Conservation (phyloP, 1,140 invertebrate species). For the Meloidogyne hapla region DNA sequence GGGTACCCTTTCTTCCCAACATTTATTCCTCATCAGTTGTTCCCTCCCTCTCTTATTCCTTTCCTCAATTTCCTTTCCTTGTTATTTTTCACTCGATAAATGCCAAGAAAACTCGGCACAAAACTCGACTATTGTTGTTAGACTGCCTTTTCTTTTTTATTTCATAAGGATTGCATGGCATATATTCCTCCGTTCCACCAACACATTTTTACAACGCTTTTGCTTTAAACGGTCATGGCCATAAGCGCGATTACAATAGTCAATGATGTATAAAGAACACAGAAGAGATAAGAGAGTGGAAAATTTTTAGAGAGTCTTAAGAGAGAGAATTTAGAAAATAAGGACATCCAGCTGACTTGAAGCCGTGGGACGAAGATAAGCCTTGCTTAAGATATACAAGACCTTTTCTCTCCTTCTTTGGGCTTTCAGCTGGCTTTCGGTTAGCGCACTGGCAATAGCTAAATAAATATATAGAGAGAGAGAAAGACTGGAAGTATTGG, state of each 20-base stretch:
- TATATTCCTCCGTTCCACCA: background rate
- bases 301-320: too few relatives aligned
- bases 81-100: background rate
- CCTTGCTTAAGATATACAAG: too few relatives aligned
- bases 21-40: background rate
- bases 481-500: background rate
- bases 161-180: background rate
- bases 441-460: background rate
- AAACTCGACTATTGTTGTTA: background rate
- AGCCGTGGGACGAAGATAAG: too few relatives aligned
- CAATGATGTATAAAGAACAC: background rate
- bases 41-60: background rate
- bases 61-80: background rate
- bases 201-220: conserved; percentile 4
- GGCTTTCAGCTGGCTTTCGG: background rate
- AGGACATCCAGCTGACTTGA: background rate
- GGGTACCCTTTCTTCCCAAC: background rate
- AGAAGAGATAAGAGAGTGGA: background rate
- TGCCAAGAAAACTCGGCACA: background rate
- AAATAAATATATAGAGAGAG: background rate
- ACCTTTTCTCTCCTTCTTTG: background rate
- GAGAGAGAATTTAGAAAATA: background rate
- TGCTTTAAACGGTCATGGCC: background rate
- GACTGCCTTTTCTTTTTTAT: background rate
- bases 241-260: background rate